Evolutionary conservation across 2,888 invertebrate species (phyloP).

Genomic region (Capitulum mitella): DNA sequence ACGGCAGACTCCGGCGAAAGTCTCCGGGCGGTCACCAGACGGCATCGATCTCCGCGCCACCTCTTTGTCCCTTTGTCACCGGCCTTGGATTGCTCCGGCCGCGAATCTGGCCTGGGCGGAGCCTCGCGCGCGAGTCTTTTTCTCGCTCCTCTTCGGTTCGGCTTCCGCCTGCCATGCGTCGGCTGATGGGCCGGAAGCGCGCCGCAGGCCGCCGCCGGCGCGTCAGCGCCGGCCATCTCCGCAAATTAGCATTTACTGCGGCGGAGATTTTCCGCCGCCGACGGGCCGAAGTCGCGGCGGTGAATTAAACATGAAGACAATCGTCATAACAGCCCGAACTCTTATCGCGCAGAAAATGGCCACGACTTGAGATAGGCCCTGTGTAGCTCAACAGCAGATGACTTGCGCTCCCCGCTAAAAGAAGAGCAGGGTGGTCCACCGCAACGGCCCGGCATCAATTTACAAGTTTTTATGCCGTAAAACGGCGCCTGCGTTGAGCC

Average conservation of each 20-base stretch:
- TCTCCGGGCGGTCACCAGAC: too few species aligned
- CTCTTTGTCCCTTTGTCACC: neutral
- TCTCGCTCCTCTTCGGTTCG: neutral
- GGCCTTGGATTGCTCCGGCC: too few species aligned
- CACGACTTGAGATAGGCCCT: neutral
- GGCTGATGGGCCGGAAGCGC: neutral
- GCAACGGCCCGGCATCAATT: too few species aligned
- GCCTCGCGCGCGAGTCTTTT: neutral
- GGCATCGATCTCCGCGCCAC: too few species aligned
- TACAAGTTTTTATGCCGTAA: too few species aligned
- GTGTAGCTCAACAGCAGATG: too few species aligned
- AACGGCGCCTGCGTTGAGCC: too few species aligned
- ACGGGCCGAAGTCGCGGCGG: neutral
- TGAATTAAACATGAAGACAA: slow-evolving; percentile 23
- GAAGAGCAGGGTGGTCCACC: too few species aligned
- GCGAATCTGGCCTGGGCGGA: too few species aligned
- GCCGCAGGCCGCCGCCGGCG: neutral
- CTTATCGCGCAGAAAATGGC: neutral
- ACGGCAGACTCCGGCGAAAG: too few species aligned
- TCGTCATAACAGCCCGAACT: neutral
- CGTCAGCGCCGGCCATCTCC: neutral
- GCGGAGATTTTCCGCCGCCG: neutral
- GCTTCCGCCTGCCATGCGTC: neutral
- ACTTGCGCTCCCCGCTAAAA: too few species aligned
- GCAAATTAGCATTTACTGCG: neutral